Evolutionary conservation across 1,140 invertebrate species (phyloP).

Genomic region (Lerema accius): DNA sequence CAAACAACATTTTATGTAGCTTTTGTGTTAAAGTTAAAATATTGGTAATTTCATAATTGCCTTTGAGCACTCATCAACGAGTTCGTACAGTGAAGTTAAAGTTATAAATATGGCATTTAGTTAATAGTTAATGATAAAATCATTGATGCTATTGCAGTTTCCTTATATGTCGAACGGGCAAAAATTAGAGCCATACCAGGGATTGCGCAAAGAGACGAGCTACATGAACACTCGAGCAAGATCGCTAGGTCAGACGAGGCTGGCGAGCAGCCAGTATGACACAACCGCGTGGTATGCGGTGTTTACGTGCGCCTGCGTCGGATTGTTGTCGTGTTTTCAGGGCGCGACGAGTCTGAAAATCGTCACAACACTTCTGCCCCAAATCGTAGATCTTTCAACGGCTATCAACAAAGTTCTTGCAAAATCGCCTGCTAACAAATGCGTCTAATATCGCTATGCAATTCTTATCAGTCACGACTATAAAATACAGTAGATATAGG

Average conservation of each 20-base stretch:
- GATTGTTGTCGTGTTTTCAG: slow-evolving; percentile 59
- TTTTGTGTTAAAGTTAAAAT: too few species aligned
- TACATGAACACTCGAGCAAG: slow-evolving; percentile 41
- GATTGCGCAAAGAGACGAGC: slow-evolving; percentile 27
- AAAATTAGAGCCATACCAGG: slow-evolving; percentile 34
- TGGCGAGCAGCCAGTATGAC: slow-evolving; percentile 68
- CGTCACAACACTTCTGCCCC: slow-evolving; percentile 11
- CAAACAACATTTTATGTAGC: too few species aligned
- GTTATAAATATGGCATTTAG: too few species aligned
- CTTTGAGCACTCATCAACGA: too few species aligned
- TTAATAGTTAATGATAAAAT: too few species aligned
- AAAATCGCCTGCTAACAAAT: too few species aligned
- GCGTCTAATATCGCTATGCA: too few species aligned
- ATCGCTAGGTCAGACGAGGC: slow-evolving; percentile 66
- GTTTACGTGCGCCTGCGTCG: slow-evolving; percentile 59
- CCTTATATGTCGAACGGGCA: neutral
- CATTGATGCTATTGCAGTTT: too few species aligned
- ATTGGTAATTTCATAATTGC: too few species aligned
- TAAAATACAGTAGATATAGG: too few species aligned
- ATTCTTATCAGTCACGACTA: too few species aligned
- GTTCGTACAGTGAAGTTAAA: too few species aligned
- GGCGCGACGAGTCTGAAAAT: slow-evolving; percentile 23
- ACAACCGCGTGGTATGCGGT: slow-evolving; percentile 64
- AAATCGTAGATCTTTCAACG: neutral
- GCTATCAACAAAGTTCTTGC: neutral